Conservation (phyloP, 2,888 invertebrate genomes). For the Papilio gigon region DNA sequence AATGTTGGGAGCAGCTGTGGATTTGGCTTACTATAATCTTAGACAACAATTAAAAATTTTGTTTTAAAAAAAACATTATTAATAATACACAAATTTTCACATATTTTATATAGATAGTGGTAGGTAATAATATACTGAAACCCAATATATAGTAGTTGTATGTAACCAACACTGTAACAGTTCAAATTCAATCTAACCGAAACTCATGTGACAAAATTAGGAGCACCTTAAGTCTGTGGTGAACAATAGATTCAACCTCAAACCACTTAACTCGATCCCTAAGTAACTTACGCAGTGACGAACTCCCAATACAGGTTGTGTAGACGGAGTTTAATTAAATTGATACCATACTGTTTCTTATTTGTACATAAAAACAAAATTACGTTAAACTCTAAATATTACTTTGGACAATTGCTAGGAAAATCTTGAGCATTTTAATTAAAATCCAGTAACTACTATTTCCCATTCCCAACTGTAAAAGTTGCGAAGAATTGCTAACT, state of each 20-base stretch:
- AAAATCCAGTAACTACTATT: conserved; percentile 22
- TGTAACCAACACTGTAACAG: conserved; percentile 49
- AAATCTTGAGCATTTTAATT: conserved; percentile 26
- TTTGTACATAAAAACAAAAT: conserved; percentile 15
- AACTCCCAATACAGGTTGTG: conserved; percentile 54
- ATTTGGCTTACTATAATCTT: no score
- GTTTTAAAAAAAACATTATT: no score
- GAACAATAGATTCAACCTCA: conserved; percentile 60
- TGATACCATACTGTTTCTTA: conserved; percentile 45
- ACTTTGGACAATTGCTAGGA: conserved; percentile 12
- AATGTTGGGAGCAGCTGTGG: conserved; percentile 2
- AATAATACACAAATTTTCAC: background rate
- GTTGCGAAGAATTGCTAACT: conserved; percentile 16
- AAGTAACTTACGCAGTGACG: conserved; percentile 61
- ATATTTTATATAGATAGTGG: background rate
- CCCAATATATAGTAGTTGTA: no score
- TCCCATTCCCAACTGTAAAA: conserved; percentile 5
- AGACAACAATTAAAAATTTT: no score
- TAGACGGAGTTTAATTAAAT: conserved; percentile 66
- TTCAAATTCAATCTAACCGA: conserved; percentile 58
- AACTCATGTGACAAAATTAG: conserved; percentile 54
- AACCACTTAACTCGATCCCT: conserved; percentile 60
- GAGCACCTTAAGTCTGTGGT: conserved; percentile 59
- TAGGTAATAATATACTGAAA: background rate
- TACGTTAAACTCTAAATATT: conserved; percentile 7